phyloP scores from a whole-genome alignment of 2,888 invertebrate species.

The Caenorhabditis sp. region DNA sequence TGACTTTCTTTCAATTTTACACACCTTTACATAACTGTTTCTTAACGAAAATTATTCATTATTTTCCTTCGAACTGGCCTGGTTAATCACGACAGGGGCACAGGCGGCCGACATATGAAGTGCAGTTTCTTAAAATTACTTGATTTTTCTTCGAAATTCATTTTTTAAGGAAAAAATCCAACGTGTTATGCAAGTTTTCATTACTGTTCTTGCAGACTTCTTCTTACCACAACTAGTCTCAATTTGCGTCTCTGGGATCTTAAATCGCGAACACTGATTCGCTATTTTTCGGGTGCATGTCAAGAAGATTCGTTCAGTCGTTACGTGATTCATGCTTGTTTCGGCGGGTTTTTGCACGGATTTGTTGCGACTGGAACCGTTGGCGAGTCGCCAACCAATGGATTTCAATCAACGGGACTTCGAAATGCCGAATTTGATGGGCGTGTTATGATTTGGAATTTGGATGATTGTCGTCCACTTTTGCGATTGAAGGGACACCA shows the following conservation, averaged over 20 bases:
- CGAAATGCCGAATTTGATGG: constrained; percentile 15
- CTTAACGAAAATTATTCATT: no score
- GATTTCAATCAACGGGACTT: neutral
- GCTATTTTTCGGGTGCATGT: constrained; percentile 36
- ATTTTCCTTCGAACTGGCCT: no score
- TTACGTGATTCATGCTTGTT: constrained; percentile 24
- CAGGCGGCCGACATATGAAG: no score
- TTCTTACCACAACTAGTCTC: constrained; percentile 25
- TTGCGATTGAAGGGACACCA: constrained; percentile 26
- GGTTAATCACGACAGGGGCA: no score
- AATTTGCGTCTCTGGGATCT: constrained; percentile 43
- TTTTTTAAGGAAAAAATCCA: no score
- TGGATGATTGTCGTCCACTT: constrained; percentile 33
- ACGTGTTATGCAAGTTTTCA: no score
- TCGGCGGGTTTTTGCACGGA: constrained; percentile 38
- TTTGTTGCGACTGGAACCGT: constrained; percentile 39
- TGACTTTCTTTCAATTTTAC: no score
- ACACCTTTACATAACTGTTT: no score
- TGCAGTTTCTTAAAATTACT: no score
- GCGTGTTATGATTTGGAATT: constrained; percentile 35
- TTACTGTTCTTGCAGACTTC: constrained; percentile 5
- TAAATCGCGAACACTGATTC: constrained; percentile 20
- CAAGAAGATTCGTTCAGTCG: constrained; percentile 12
- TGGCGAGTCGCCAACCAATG: constrained; percentile 9
- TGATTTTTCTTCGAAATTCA: no score